Evolutionary conservation across 92 coral and sea anemone genomes (phyloP), one percentile per base, ranked within the genome.

Genomic region (Porites cylindrica): DNA sequence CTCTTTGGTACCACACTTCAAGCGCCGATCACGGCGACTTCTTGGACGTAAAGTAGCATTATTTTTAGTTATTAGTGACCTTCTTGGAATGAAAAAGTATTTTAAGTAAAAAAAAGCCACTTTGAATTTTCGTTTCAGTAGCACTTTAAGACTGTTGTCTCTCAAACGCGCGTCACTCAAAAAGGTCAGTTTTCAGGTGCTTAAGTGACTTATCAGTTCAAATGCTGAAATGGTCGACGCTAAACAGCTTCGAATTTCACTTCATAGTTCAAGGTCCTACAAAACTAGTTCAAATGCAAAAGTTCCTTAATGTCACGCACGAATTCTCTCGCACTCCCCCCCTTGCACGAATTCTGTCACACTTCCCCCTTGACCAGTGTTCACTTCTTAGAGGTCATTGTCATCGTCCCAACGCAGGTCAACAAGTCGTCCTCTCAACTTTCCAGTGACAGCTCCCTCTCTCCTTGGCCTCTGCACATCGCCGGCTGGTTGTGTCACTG

Each of bases 1-100:
- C 82, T 38, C 63, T 54, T 66, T 64, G 21, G 19, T 84, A 77
- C 75, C 59, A 66, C 23, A 73, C 70, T 75, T 75, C 73, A 75
- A 32, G 32, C 72, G 11, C 12, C 24, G 43, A 78, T 61, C 26
- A 78, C 12, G 24, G 38, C 38, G 54, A 20, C 58, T 43, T 50
- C 64, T 59, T 59, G 64, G 7, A 2, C 23, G 21, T 66, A 17
- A 70, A 17, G 24, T 26, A 70, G 13, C 17, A 70, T 50, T 5
- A 20, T 32, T 32, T 26, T 32, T 32, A 32, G 43, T 32, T 32
- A 32, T 32, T 32, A 32, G 43, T 32, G 43, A 6, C 75, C 75
- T 70, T 70, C 75, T 70, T 10, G 16, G 75, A 70, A 26, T 26
- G 75, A 70, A 70, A 70, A 70, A 70, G 29, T 32, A 70, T 67